Base-by-base conservation (phyloP, 37 sponge, comb jelly and placozoan genomes). In the Geodia barretti region DNA sequence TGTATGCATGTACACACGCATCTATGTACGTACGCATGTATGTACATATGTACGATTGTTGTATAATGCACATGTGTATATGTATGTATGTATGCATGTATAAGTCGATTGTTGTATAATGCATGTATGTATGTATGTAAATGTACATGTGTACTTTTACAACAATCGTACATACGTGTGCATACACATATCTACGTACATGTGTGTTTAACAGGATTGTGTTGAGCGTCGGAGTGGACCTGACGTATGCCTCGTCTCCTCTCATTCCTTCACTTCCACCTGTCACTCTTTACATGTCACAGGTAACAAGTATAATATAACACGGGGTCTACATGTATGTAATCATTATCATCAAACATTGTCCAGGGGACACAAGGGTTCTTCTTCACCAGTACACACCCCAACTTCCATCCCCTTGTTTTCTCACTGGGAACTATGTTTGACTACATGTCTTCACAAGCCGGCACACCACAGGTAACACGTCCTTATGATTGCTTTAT, bases 391-490 rank as follows among this genome's bases (percentile, higher is more conserved):
- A 84, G 76, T 14, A 24, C 25, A 21, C 58, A 83, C 36, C 70
- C 86, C 28, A 61, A 66, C 32, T 84, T 69, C 33, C 79, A 90
- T 40, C 91, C 91, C 31, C 79, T 94, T 9, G 29, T 66, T 41
- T 94, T 64, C 66, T 77, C 79, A 41, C 78, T 90, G 28, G 91
- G 88, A 24, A 29, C 29, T n/a, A 1, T 83, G 5, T 17, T 79
- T n/a, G 81, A 92, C 64, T 92, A 92, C 60, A 80, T 64, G 11
- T 92, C 92, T 4, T 72, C 78, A 0, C 89, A 92, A 39, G 88
- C 89, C 7, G 85, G 88, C 8, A 68, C 83, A 7, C 92, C 92
- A 39, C 88, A 72, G 36, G 81, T 69, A 47, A n/a, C n/a, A n/a
- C n/a, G n/a, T n/a, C n/a, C n/a, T n/a, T n/a, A n/a, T n/a, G n/a